phyloP scores from a whole-genome alignment of 2,113 vertebrate species.

The Bos indicus region DNA sequence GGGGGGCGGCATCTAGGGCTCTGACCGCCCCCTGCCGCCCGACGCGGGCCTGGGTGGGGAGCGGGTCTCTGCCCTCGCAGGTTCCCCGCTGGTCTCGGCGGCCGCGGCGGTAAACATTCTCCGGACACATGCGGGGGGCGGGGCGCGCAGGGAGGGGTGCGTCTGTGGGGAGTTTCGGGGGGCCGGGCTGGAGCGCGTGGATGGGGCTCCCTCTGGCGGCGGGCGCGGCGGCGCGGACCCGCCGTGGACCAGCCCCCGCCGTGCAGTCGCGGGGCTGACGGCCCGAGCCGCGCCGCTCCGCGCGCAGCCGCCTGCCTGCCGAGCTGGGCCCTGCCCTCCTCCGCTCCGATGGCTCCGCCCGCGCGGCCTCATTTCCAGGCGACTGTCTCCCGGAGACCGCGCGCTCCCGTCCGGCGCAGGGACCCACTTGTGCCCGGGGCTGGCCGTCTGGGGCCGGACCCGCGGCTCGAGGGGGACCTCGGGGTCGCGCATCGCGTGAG shows the following conservation, averaged over 20 bases:
- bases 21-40: background rate
- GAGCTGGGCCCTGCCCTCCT: background rate
- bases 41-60: background rate
- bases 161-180: background rate
- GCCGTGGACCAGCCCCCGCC: background rate
- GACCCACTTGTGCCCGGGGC: conserved; percentile 47
- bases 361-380: conserved; percentile 67
- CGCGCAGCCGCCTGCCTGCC: background rate
- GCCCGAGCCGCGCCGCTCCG: background rate
- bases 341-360: conserved; percentile 42
- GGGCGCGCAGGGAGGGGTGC: background rate
- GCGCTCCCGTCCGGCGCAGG: background rate
- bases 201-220: conserved; percentile 45
- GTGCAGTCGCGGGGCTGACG: background rate
- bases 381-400: conserved; percentile 63
- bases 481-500: background rate
- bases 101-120: background rate
- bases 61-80: background rate
- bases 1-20: background rate
- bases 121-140: too few species aligned
- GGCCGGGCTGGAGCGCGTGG: background rate
- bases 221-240: background rate
- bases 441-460: background rate
- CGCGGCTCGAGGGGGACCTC: background rate
- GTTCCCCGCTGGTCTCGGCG: background rate